phyloP scores from a whole-genome alignment of 2,113 vertebrate genomes.

The Phoenicopterus ruber region DNA sequence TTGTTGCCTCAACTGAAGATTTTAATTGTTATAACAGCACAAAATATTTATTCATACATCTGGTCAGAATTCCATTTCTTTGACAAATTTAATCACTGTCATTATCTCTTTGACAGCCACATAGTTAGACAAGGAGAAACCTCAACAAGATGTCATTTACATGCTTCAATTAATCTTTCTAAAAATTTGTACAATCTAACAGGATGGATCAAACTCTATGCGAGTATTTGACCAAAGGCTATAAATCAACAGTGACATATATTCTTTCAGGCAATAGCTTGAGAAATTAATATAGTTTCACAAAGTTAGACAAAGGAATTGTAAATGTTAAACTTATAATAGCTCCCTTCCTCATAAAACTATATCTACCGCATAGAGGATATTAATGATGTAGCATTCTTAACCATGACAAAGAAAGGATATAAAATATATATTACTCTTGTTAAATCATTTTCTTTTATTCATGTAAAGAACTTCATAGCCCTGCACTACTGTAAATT shows the following conservation, averaged over 20 bases:
- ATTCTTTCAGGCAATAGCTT: constrained; percentile 30
- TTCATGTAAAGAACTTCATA: neutral
- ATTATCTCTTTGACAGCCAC: constrained; percentile 33
- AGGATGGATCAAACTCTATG: constrained; percentile 31
- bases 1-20: neutral
- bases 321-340: neutral
- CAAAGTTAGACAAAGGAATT: constrained; percentile 13
- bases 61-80: constrained; percentile 34
- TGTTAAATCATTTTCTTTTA: neutral
- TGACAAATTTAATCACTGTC: constrained; percentile 32
- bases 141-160: constrained; percentile 25
- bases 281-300: constrained; percentile 35
- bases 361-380: neutral
- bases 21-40: constrained; percentile 35
- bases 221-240: constrained; percentile 23
- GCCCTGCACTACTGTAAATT: neutral
- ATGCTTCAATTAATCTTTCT: constrained; percentile 24
- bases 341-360: neutral
- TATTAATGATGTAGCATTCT: neutral
- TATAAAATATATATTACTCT: neutral
- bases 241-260: constrained; percentile 32
- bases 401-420: neutral
- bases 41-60: constrained; percentile 26
- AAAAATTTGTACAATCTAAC: constrained; percentile 10
- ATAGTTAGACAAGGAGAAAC: constrained; percentile 16